Percentiles rank a stretch among this genome's conserved stretches.
phyloP scores from a whole-genome alignment of 2,797 vertebrate genomes.

The Cynodonichthys magdalenae region DNA sequence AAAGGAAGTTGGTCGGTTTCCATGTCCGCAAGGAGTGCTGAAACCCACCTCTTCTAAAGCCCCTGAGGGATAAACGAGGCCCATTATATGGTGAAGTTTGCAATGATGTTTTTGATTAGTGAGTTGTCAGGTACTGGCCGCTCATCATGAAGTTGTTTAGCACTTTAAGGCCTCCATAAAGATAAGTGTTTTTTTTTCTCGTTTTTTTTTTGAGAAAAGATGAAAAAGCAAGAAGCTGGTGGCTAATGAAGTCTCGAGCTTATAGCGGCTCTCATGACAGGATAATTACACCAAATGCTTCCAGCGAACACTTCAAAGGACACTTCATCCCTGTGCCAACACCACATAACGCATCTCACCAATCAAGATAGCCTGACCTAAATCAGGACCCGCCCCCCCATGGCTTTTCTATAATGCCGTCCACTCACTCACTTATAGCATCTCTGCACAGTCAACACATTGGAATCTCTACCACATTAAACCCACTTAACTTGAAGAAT shows the following conservation, averaged over 20 bases:
- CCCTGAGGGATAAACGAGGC: slow-evolving; percentile 62
- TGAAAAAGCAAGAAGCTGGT: slow-evolving; percentile 73
- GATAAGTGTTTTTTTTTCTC: slow-evolving; percentile 47
- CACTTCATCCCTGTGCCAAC: slow-evolving; percentile 73
- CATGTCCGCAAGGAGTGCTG: slow-evolving; percentile 38
- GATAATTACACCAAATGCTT: slow-evolving; percentile 82
- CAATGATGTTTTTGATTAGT: slow-evolving; percentile 79
- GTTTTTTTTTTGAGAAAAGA: slow-evolving; percentile 57
- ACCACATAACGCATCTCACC: slow-evolving; percentile 69
- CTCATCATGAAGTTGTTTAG: slow-evolving; percentile 69
- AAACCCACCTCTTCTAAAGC: slow-evolving; percentile 56
- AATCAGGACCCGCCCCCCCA: slow-evolving; percentile 56
- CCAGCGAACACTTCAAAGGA: slow-evolving; percentile 80
- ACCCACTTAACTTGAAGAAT: slow-evolving; percentile 20
- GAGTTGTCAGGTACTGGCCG: slow-evolving; percentile 66
- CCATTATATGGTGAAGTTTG: slow-evolving; percentile 68
- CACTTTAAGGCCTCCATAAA: slow-evolving; percentile 67
- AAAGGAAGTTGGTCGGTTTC: slow-evolving; percentile 52
- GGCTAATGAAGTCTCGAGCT: slow-evolving; percentile 78
- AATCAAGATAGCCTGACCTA: slow-evolving; percentile 77
- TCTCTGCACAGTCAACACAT: slow-evolving; percentile 39
- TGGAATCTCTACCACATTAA: slow-evolving; percentile 23
- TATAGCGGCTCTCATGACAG: slow-evolving; percentile 78
- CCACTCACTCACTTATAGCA: slow-evolving; percentile 44
- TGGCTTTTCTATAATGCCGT: slow-evolving; percentile 41